Conservation (phyloP, 2,888 invertebrate genomes). For the Dryococelus australis region DNA sequence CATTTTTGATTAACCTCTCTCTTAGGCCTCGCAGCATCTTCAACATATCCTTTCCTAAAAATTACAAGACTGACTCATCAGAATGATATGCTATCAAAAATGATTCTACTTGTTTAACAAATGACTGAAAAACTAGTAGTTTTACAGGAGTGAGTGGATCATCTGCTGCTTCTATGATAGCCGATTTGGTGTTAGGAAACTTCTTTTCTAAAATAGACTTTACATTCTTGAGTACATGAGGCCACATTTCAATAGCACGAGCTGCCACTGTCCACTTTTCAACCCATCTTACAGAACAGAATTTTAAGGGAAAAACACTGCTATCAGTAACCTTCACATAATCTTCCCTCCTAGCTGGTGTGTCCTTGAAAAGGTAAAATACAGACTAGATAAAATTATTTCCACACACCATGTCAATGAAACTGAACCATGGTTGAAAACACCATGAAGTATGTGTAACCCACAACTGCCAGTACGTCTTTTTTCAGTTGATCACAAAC, state of each 20-base stretch:
- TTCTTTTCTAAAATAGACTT: neutral
- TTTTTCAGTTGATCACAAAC: too few species aligned
- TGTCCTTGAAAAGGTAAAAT: neutral
- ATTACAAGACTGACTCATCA: neutral
- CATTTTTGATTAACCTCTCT: neutral
- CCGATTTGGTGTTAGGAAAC: neutral
- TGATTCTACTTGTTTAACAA: neutral
- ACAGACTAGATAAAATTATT: neutral
- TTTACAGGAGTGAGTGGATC: constrained; percentile 19
- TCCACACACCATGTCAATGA: too few species aligned
- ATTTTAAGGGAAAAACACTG: constrained; percentile 21
- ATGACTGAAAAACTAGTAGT: constrained; percentile 18
- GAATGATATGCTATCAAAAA: constrained; percentile 18
- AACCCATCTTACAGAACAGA: neutral
- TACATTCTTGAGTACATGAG: constrained; percentile 5
- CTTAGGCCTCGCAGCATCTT: neutral
- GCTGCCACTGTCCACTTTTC: neutral
- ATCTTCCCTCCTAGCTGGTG: neutral
- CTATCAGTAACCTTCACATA: constrained; percentile 12
- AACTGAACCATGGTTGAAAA: too few species aligned
- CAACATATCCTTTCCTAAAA: neutral
- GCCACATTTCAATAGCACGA: constrained; percentile 13
- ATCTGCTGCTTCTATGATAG: neutral
- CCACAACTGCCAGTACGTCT: too few species aligned
- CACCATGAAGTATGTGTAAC: too few species aligned